These are phyloP conservation scores for Oryzias curvinotus DNA, from an alignment of 2,113 vertebrate genomes.

Conservation along the genomic window DNA sequence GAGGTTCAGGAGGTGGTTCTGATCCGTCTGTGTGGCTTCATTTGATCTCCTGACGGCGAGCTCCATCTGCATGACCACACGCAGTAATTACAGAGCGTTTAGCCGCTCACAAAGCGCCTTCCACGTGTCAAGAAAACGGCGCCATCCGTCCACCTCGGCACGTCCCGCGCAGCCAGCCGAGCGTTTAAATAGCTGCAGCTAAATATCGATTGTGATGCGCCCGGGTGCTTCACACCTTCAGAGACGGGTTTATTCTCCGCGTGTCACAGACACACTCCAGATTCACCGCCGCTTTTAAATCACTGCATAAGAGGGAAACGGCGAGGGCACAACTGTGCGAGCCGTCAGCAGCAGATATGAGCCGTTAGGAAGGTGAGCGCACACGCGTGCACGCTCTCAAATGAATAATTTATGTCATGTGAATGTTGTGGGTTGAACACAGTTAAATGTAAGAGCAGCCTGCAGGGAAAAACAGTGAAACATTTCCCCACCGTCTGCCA, in stretches of 20 bases:
- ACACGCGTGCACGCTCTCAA: conserved; percentile 8
- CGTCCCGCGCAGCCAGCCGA: neutral
- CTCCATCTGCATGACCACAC: conserved; percentile 1
- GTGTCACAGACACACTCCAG: neutral
- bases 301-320: conserved; percentile 4
- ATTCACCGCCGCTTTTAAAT: conserved; percentile 19
- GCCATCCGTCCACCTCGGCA: neutral
- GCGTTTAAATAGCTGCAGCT: conserved; percentile 2
- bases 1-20: neutral
- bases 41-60: conserved; percentile 7
- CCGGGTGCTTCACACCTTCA: neutral
- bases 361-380: conserved; percentile 8
- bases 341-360: conserved; percentile 15
- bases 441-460: conserved; percentile 64
- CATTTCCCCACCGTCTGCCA: conserved; percentile 44
- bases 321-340: neutral
- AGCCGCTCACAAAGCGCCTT: neutral
- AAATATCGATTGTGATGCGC: conserved; percentile 3
- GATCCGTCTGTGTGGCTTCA: neutral
- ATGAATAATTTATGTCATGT: conserved; percentile 65
- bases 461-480: conserved; percentile 48
- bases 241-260: neutral
- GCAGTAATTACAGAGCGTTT: conserved; percentile 3
- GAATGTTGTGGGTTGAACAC: conserved; percentile 62
- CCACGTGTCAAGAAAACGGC: conserved; percentile 7